These are phyloP conservation scores for Scaptomyza parva DNA, from an alignment of 2,888 invertebrate genomes.

Conservation along the genomic window DNA sequence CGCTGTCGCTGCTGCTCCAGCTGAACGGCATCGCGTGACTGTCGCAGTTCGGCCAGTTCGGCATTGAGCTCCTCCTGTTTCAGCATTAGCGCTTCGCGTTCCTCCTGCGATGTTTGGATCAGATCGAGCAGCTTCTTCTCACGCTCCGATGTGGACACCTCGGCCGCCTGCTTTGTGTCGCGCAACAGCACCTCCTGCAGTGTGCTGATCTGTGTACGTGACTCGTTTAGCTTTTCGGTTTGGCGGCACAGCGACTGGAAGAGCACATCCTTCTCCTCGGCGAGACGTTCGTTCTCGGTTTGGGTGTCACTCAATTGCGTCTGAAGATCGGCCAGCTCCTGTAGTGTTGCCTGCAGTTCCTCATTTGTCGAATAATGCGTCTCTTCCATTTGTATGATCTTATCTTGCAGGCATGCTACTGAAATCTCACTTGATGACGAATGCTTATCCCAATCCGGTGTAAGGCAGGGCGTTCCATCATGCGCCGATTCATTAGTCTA, in stretches of 20 bases:
- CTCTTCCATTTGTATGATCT: constrained; percentile 89
- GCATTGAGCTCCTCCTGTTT: constrained; percentile 92
- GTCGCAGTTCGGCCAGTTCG: constrained; percentile 88
- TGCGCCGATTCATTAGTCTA: constrained; percentile 60
- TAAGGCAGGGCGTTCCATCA: constrained; percentile 88
- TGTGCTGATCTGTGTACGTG: constrained; percentile 92
- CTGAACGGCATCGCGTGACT: constrained; percentile 87
- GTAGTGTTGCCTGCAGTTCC: constrained; percentile 96
- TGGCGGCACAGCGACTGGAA: constrained; percentile 96
- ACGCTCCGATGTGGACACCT: constrained; percentile 89
- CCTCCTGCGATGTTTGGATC: constrained; percentile 93
- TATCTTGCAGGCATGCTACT: constrained; percentile 96
- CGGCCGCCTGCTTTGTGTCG: constrained; percentile 88
- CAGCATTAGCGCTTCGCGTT: constrained; percentile 89
- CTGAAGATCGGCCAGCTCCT: constrained; percentile 95
- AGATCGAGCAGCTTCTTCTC: constrained; percentile 94
- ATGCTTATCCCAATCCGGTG: constrained; percentile 96
- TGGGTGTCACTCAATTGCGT: constrained; percentile 94
- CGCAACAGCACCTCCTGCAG: constrained; percentile 91
- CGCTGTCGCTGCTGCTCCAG: constrained; percentile 88
- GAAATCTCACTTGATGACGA: constrained; percentile 96
- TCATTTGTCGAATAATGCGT: constrained; percentile 91
- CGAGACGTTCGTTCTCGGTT: constrained; percentile 93
- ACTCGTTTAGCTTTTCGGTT: constrained; percentile 95
- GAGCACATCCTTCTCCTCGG: constrained; percentile 95